A percentile compares a stretch with the other conserved stretches of the same genome.
Conservation (phyloP, 2,888 invertebrate genomes). For the Seira ritae region DNA sequence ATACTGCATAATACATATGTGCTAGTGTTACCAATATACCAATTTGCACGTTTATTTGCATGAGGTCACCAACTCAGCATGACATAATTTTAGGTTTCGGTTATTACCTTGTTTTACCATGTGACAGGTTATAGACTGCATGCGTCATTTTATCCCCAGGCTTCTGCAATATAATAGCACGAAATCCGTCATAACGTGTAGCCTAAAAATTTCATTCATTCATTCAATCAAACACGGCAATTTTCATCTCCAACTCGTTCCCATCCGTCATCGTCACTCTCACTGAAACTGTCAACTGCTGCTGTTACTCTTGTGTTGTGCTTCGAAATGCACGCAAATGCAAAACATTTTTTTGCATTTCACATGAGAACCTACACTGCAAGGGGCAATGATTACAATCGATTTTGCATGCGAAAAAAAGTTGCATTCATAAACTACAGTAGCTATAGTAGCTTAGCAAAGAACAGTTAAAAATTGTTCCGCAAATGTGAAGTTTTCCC, state of each 20-base stretch:
- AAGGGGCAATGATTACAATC: not conserved
- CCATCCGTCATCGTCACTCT: slow-evolving; percentile 13
- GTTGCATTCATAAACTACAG: not conserved
- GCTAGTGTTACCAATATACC: too few relatives aligned
- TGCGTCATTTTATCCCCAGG: not conserved
- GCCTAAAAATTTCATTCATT: slow-evolving; percentile 5
- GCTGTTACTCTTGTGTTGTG: not conserved
- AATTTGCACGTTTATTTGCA: not conserved
- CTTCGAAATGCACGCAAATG: not conserved
- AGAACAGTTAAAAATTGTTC: too few relatives aligned
- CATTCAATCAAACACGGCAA: not conserved
- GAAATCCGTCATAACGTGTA: not conserved
- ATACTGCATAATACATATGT: too few relatives aligned
- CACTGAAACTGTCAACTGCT: slow-evolving; percentile 6
- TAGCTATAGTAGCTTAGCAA: too few relatives aligned
- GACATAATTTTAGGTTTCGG: not conserved
- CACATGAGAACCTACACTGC: too few relatives aligned
- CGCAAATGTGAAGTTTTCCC: too few relatives aligned
- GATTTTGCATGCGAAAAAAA: slow-evolving; percentile 20
- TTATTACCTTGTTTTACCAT: slow-evolving; percentile 8
- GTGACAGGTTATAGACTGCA: not conserved
- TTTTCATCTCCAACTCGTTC: not conserved
- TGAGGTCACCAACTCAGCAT: not conserved
- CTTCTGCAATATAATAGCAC: too few relatives aligned
- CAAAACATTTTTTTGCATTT: not conserved